phyloP scores from a whole-genome alignment of 2,113 vertebrate genomes.

The Myotis brandtii region DNA sequence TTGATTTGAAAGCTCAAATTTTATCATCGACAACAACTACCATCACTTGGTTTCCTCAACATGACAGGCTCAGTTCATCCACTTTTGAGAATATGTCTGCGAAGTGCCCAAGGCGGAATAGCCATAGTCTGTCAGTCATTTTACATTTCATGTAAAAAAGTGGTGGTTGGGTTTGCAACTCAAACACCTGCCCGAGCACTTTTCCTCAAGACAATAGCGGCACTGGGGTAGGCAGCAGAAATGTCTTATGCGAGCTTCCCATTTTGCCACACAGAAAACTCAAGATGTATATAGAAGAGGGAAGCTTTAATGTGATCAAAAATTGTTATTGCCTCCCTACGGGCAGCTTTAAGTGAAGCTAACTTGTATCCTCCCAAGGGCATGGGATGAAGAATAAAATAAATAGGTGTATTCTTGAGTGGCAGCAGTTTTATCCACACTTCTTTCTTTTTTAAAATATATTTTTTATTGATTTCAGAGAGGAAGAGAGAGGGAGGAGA shows the following conservation, averaged over 20 bases:
- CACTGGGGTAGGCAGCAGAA: neutral
- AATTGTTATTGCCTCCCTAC: neutral
- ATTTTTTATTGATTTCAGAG: no score
- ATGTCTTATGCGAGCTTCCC: neutral
- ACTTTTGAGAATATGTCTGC: constrained; percentile 4
- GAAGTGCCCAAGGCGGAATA: neutral
- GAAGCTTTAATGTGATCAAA: neutral
- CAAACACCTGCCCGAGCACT: neutral
- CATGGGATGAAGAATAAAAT: neutral
- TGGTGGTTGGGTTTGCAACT: neutral
- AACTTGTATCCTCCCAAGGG: neutral
- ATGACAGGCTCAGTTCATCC: neutral
- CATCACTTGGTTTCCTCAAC: neutral
- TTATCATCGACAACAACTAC: neutral
- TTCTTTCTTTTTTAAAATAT: neutral
- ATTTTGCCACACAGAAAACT: neutral
- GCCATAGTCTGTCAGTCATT: neutral
- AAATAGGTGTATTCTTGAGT: neutral
- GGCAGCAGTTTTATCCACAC: neutral
- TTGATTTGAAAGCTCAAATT: neutral
- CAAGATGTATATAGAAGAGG: neutral
- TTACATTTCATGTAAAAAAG: neutral
- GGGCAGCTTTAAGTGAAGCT: neutral
- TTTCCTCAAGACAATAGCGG: neutral
- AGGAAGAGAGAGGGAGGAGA: no score